These are phyloP conservation scores for Syrmaticus mikado DNA, from an alignment of 2,113 vertebrate genomes.

Conservation along the genomic window DNA sequence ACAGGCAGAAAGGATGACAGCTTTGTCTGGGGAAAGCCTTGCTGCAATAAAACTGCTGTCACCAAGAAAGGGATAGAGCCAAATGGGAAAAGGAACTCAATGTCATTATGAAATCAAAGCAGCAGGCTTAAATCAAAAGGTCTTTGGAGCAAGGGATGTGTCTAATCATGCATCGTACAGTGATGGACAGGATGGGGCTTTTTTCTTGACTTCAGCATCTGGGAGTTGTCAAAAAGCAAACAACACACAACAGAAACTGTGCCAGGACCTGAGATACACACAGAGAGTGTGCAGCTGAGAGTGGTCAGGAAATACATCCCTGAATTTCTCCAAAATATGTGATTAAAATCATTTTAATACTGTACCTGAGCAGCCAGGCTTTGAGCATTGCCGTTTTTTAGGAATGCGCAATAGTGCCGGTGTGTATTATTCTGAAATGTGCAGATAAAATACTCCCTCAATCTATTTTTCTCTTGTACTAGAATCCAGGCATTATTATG, in stretches of 20 bases:
- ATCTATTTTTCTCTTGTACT: slow-evolving; percentile 22
- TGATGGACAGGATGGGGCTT: slow-evolving; percentile 33
- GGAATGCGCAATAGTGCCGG: background rate
- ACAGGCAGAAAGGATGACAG: background rate
- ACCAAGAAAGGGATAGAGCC: background rate
- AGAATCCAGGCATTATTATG: slow-evolving; percentile 13
- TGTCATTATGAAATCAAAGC: slow-evolving; percentile 8
- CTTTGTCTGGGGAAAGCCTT: background rate
- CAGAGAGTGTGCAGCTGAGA: background rate
- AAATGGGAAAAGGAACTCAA: background rate
- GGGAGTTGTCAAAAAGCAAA: slow-evolving; percentile 9
- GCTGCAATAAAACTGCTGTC: background rate
- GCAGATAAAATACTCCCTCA: background rate
- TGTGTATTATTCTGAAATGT: background rate
- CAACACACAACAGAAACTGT: background rate
- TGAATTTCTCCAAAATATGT: background rate
- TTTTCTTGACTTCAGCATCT: slow-evolving; percentile 23
- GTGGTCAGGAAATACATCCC: background rate
- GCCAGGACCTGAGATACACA: background rate
- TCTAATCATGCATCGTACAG: background rate
- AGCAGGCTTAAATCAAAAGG: slow-evolving; percentile 10
- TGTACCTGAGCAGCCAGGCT: background rate
- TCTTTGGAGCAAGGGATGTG: background rate
- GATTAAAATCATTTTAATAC: background rate
- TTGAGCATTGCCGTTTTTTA: background rate